Percentiles rank a stretch among this genome's conserved stretches.
Conservation (phyloP, 2,113 vertebrate species). For the Hydrolagus affinis region DNA sequence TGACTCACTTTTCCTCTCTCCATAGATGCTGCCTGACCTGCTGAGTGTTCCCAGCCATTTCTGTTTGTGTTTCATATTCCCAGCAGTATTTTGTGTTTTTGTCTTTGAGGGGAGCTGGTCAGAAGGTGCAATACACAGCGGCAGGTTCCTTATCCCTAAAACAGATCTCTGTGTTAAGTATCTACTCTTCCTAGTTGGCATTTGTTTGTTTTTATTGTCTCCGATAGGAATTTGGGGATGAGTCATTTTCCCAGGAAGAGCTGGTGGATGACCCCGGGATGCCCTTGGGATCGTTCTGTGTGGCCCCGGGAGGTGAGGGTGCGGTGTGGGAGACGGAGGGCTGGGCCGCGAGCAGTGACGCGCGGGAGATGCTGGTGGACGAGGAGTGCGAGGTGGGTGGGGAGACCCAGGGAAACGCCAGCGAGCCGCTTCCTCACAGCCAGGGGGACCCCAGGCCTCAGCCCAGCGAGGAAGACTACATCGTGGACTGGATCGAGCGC, state of each 20-base stretch:
- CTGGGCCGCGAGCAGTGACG: constrained; percentile 42
- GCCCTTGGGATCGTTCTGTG: constrained; percentile 57
- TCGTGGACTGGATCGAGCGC: constrained; percentile 38
- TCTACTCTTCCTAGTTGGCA: too few relatives aligned
- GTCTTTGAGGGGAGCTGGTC: too few relatives aligned
- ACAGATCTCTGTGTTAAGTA: too few relatives aligned
- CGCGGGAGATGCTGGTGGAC: constrained; percentile 70
- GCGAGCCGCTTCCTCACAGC: not conserved
- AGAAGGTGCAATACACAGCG: too few relatives aligned
- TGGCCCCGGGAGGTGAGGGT: constrained; percentile 45
- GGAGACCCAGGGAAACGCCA: constrained; percentile 35
- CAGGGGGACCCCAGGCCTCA: not conserved
- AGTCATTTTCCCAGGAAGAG: constrained; percentile 56
- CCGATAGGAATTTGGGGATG: constrained; percentile 57
- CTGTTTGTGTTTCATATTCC: too few relatives aligned
- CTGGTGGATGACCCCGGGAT: constrained; percentile 65
- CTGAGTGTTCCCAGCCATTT: too few relatives aligned
- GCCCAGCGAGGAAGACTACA: constrained; percentile 13
- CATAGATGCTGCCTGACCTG: too few relatives aligned
- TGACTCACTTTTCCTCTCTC: too few relatives aligned
- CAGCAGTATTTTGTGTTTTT: too few relatives aligned
- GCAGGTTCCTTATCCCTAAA: too few relatives aligned
- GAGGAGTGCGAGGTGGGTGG: constrained; percentile 56
- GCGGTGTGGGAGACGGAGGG: constrained; percentile 64
- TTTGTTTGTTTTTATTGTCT: not conserved